Evolutionary conservation across 2,888 invertebrate species (phyloP).

Genomic region (Xylocampa areola): DNA sequence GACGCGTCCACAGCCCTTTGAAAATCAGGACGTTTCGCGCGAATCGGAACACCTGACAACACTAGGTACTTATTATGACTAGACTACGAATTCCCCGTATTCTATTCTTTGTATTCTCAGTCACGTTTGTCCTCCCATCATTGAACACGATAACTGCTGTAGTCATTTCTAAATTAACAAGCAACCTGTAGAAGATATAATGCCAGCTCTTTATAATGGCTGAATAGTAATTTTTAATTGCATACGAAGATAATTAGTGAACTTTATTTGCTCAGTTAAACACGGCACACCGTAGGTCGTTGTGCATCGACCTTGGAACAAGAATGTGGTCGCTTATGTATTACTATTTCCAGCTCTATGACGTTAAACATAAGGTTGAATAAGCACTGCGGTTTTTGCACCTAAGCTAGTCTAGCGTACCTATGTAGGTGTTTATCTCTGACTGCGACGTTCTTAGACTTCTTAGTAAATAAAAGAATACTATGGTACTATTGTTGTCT

Average conservation of each 20-base stretch:
- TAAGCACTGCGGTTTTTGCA: slow-evolving; percentile 48
- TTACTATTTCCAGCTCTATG: slow-evolving; percentile 66
- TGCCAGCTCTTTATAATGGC: slow-evolving; percentile 16
- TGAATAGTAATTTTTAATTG: slow-evolving; percentile 60
- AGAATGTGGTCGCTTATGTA: slow-evolving; percentile 72
- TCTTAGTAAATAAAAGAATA: slow-evolving; percentile 45
- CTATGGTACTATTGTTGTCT: slow-evolving; percentile 30
- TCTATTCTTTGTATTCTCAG: slow-evolving; percentile 8
- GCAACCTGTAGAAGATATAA: slow-evolving; percentile 17
- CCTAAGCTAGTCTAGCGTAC: slow-evolving; percentile 36
- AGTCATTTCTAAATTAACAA: slow-evolving; percentile 6
- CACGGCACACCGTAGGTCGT: slow-evolving; percentile 66
- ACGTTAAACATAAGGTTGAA: slow-evolving; percentile 61
- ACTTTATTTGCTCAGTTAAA: slow-evolving; percentile 65
- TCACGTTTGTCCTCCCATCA: slow-evolving; percentile 18
- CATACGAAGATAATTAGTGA: slow-evolving; percentile 62
- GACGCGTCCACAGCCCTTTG: no score
- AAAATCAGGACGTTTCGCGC: no score
- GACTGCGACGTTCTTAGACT: slow-evolving; percentile 39
- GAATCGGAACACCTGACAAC: no score
- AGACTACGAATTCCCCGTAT: slow-evolving; percentile 12
- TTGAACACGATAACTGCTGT: neutral
- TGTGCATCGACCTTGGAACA: slow-evolving; percentile 80
- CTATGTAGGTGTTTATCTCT: slow-evolving; percentile 51
- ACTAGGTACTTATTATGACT: neutral